Evolutionary conservation across 1,140 invertebrate species (phyloP), one percentile per base, ranked within the genome.

Genomic region (Drosophila simulans): DNA sequence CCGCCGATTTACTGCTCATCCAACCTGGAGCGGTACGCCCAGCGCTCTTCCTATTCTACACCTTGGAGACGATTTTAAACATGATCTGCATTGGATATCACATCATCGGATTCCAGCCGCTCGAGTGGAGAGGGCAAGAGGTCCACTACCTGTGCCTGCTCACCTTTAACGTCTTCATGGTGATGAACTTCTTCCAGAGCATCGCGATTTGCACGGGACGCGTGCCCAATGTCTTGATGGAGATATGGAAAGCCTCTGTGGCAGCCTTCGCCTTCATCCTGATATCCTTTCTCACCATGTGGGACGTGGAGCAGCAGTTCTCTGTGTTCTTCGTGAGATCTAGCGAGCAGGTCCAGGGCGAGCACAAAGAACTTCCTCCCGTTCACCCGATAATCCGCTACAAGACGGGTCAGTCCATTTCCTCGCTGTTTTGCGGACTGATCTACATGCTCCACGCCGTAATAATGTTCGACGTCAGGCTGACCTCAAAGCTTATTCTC

Each of bases 121-220:
- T 57, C 13, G 15, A 2, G 1, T 15, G 15, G 59, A 7, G 42
- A 5, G 58, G 49, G 8, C 42, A 69, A 13, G 0, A 25, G 8
- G 15, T 76, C 0, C 52, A 69, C 13, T 54, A 49, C 27, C 2
- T 17, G 0, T 76, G 69, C 54, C 39, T 76, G 40, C 0, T 35
- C 3, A 17, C 13, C 10, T 77, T 76, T 27, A 57, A 76, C 40
- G 13, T 31, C 0, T 77, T 62, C n/a, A 69, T 76, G 43, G 72
- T 69, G 13, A 13, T 62, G 12, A 77, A 72, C 20, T 37, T 59
- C 4, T 77, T 77, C 13, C 72, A 76, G 51, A 77, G 74, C 53
- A 20, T 77, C 15, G 60, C 52, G 8, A 17, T 77, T 10, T 77
- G 72, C 37, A 77, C 74, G 22, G 74, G 74, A 0, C 27, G 60